These are phyloP conservation scores for Sebastes itinus DNA, from an alignment of 2,797 vertebrate genomes.

Conservation along the genomic window DNA sequence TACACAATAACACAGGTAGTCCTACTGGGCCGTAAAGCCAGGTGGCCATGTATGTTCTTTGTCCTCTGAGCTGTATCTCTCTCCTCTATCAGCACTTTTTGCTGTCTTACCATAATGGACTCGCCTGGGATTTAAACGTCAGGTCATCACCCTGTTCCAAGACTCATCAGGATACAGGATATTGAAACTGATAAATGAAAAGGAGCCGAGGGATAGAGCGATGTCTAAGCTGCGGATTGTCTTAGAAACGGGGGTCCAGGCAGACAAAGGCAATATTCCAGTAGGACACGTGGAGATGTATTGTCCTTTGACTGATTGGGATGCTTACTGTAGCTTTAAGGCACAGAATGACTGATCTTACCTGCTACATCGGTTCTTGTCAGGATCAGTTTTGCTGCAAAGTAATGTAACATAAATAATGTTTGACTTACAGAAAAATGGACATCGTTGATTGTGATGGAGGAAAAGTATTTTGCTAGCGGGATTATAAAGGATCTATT, in stretches of 20 bases:
- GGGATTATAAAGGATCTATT: not conserved
- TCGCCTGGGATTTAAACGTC: conserved; percentile 72
- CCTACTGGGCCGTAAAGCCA: conserved; percentile 58
- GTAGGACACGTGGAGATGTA: conserved; percentile 37
- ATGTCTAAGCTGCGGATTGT: conserved; percentile 48
- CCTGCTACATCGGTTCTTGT: conserved; percentile 29
- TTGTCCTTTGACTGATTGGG: conserved; percentile 59
- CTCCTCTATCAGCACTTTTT: conserved; percentile 67
- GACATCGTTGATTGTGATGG: not conserved
- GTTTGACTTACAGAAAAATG: not conserved
- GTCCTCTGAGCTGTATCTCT: conserved; percentile 69
- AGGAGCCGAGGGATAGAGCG: conserved; percentile 60
- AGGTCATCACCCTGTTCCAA: conserved; percentile 66
- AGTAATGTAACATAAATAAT: not conserved
- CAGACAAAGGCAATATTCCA: conserved; percentile 54
- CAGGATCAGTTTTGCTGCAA: conserved; percentile 18
- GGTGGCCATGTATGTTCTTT: conserved; percentile 71
- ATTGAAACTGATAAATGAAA: conserved; percentile 79
- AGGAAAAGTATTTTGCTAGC: not conserved
- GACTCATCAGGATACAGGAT: conserved; percentile 77
- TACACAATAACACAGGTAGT: conserved; percentile 32
- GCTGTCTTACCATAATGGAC: conserved; percentile 75
- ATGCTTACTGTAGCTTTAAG: conserved; percentile 30
- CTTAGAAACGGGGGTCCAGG: conserved; percentile 6
- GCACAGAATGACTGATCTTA: conserved; percentile 46